Conservation (phyloP, 1,140 invertebrate species). For the Liolophura sinensis region DNA sequence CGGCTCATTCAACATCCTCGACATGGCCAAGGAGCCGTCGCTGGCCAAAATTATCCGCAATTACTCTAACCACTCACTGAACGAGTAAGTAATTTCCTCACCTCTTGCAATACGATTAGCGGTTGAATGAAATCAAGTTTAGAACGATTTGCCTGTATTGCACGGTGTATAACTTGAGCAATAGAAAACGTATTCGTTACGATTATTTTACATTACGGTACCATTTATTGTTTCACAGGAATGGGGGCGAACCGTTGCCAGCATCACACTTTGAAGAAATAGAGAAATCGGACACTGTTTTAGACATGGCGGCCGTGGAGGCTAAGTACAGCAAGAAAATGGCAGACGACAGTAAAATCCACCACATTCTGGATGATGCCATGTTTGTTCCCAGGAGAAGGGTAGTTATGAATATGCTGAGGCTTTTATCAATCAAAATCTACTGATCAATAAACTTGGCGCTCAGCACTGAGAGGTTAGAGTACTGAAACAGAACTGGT, state of each 20-base stretch:
- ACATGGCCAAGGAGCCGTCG: conserved; percentile 7
- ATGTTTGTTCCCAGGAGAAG: conserved; percentile 85
- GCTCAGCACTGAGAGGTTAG: too few relatives aligned
- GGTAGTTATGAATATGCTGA: conserved; percentile 65
- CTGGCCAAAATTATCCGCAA: conserved; percentile 13
- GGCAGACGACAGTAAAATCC: conserved; percentile 87
- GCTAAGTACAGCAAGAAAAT: conserved; percentile 91
- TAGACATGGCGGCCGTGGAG: conserved; percentile 90
- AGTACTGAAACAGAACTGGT: too few relatives aligned
- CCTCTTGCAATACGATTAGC: too few relatives aligned
- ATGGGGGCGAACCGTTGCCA: background rate
- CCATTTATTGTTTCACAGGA: background rate
- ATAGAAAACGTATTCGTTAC: background rate
- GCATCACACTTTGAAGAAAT: background rate
- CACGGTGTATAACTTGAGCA: background rate
- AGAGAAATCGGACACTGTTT: conserved; percentile 45
- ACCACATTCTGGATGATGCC: conserved; percentile 89
- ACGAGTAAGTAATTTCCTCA: conserved; percentile 82
- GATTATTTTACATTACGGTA: background rate
- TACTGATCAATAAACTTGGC: too few relatives aligned
- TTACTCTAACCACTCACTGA: conserved; percentile 70
- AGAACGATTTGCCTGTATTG: too few relatives aligned
- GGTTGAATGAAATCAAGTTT: too few relatives aligned
- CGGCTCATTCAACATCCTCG: conserved; percentile 60
- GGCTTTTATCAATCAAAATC: background rate